Base-by-base conservation (phyloP, 2,797 vertebrate species). In the Anolis apletophallus region DNA sequence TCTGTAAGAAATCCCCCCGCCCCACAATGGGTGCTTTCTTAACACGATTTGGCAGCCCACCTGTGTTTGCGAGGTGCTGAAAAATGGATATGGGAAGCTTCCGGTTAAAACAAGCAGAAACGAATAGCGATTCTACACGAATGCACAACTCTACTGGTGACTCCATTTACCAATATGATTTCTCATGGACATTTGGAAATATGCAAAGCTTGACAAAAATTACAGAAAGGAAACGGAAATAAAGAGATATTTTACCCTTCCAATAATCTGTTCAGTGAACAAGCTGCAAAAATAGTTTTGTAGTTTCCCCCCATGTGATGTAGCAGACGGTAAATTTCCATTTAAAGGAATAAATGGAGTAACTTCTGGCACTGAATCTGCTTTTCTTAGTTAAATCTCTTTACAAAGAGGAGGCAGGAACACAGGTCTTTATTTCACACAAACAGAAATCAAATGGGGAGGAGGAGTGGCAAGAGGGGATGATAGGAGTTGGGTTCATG, bases 181-280 rank as follows among this genome's bases (percentile, higher is more conserved):
- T 96, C 95, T 95, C 46, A 59, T 94, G 93, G 94, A 95, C 94
- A 95, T 96, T 95, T 94, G 94, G 93, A 95, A 95, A 96, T 97
- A 95, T 96, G 95, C 91, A 94, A 10, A 21, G 16, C 1, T 23
- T 7, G 1, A 8, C 2, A 50, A 16, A 73, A 32, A 16, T 4
- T 46, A 46, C 7, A 8, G 46, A 64, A 10, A 6, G 46, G 40
- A 21, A 36, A 32, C 95, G 95, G 94, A 91, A 95, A 96, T 95
- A 95, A 95, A 92, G 95, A 96, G 95, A 93, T 90, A 94, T 96
- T 96, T 95, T 89, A 92, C 88, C 76, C 72, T 95, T 97, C 96
- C 96, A 96, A 97, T 97, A 97, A 97, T 96, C 96, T 97, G 96
- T 96, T 96, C 96, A 95, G 95, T 95, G 96, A 97, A 97, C 96